These are phyloP conservation scores for Mesorhabditis belari DNA, from an alignment of 2,888 invertebrate genomes.

Conservation along the genomic window DNA sequence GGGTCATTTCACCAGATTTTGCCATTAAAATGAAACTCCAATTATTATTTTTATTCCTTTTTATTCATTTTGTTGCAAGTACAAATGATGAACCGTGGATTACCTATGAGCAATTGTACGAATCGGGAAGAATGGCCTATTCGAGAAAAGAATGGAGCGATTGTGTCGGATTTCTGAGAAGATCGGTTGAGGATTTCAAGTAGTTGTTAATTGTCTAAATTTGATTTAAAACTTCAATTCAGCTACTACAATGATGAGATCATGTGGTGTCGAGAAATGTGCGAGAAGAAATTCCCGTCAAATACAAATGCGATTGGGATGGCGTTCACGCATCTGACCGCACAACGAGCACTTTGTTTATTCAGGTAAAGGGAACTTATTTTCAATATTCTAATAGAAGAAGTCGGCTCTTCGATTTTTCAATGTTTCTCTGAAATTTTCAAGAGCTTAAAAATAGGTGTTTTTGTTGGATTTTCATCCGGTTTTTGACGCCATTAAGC, in stretches of 20 bases:
- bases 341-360: not conserved
- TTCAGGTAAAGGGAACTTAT: not conserved
- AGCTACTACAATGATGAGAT: conserved; percentile 59
- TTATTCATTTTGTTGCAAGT: not conserved
- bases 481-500: too few species aligned
- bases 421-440: not conserved
- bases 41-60: too few species aligned
- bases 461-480: not conserved
- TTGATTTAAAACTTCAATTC: not conserved
- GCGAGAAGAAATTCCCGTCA: conserved; percentile 50
- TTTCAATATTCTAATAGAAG: not conserved
- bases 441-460: not conserved
- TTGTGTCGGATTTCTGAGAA: conserved; percentile 67
- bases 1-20: too few species aligned
- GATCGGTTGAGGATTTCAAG: conserved; percentile 61
- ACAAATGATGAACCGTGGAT: conserved; percentile 10
- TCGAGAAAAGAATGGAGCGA: conserved; percentile 59
- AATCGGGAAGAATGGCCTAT: conserved; percentile 42
- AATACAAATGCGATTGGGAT: not conserved
- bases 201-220: conserved; percentile 13
- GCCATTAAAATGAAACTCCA: too few species aligned
- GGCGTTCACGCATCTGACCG: not conserved
- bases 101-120: conserved; percentile 31
- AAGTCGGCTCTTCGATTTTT: too few species aligned
- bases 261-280: conserved; percentile 66